Evolutionary conservation across 2,797 vertebrate genomes (phyloP), one percentile per base, ranked within the genome.

Genomic region (Poecilia wingei): DNA sequence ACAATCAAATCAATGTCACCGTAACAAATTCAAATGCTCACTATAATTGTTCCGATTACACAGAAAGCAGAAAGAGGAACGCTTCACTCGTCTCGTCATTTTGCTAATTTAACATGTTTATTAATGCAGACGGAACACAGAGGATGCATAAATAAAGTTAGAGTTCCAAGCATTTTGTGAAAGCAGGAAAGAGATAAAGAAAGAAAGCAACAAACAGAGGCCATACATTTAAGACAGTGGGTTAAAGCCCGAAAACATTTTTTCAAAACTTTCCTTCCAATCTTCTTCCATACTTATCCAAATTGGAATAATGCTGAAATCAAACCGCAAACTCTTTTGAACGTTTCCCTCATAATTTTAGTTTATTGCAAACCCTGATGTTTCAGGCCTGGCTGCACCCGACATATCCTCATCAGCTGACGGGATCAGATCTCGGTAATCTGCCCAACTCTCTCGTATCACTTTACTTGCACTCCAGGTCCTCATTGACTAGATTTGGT

Each of bases 401-500:
- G 84, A 77, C 78, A 49, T 28, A 16, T 68, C 82, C 71, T 3
- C 4, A 71, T 88, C 72, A 77, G 47, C 73, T 75, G 47, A n/a
- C 22, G 31, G 53, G 49, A 77, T 80, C 53, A 79, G 74, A 84
- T 57, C 80, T 1, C 9, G 72, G 79, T 77, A 75, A 86, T 81
- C 47, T 74, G 2, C 39, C n/a, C 64, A 49, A 59, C 80, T 84
- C 78, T 77, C 79, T 91, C 82, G 87, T 82, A 84, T 90, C 84
- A 39, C 76, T 71, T 91, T 89, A 89, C 86, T 80, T 77, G 64
- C 85, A 53, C 70, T 89, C 82, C 79, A 77, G 74, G 39, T 55
- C 85, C 81, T 78, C 79, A 91, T 71, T 82, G 86, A 86, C 84
- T 43, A 78, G 72, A 81, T 85, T 57, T 85, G 78, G 77, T 89